Percentiles rank a stretch among this genome's conserved stretches.
Evolutionary conservation across 2,113 vertebrate genomes (phyloP).

Genomic region (Phalacrocorax carbo): DNA sequence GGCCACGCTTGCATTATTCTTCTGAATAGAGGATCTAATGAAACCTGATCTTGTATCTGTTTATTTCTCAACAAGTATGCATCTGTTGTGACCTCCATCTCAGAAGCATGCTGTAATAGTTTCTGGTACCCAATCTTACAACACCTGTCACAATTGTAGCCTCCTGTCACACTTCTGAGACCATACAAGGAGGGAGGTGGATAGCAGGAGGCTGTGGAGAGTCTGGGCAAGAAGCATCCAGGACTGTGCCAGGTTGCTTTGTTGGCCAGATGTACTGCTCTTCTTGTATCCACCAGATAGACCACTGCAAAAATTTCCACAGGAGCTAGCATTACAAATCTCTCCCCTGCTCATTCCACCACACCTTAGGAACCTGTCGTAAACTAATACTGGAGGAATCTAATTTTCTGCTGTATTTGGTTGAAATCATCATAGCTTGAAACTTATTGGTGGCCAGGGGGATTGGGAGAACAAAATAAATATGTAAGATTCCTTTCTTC

Average conservation of each 20-base stretch:
- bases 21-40: background rate
- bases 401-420: background rate
- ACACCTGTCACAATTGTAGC: background rate
- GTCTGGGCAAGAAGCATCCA: background rate
- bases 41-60: background rate
- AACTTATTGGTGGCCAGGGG: background rate
- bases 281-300: background rate
- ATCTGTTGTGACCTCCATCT: background rate
- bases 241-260: fast-evolving
- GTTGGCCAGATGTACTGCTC: fast-evolving
- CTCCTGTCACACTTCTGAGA: background rate
- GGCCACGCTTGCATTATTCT: background rate
- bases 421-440: background rate
- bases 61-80: background rate
- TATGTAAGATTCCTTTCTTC: background rate
- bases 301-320: background rate
- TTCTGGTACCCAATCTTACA: background rate
- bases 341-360: background rate
- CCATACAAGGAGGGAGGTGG: background rate
- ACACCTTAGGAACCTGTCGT: background rate
- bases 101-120: background rate
- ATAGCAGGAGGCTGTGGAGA: background rate
- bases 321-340: background rate
- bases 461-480: background rate
- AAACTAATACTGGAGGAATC: background rate